Evolutionary conservation across 1,140 invertebrate genomes (phyloP).

Genomic region (Watersipora subatra): DNA sequence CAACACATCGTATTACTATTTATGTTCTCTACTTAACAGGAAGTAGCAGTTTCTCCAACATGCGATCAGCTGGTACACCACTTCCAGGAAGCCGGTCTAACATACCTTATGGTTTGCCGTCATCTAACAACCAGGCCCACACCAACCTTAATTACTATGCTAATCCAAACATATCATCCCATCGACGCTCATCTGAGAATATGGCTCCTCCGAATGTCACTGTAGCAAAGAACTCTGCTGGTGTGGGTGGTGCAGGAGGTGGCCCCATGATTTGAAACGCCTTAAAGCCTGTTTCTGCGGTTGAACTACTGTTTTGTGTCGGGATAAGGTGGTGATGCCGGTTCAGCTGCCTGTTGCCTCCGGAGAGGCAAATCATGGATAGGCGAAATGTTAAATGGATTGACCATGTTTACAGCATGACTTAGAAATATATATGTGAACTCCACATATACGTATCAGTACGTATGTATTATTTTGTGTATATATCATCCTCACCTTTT

Average conservation of each 20-base stretch:
- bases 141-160: not conserved
- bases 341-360: not conserved
- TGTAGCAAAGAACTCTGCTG: too few species aligned
- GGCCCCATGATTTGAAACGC: not conserved
- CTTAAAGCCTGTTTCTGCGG: too few species aligned
- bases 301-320: too few species aligned
- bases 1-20: not conserved
- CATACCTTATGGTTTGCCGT: not conserved
- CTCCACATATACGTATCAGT: not conserved
- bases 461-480: not conserved
- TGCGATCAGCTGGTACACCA: not conserved
- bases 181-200: not conserved
- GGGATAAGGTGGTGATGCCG: not conserved
- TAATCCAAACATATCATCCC: not conserved
- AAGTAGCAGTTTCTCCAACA: not conserved
- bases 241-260: too few species aligned
- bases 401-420: not conserved
- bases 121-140: not conserved
- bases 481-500: not conserved
- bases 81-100: not conserved
- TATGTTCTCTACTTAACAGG: not conserved
- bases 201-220: not conserved
- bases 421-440: not conserved
- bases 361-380: not conserved
- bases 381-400: not conserved